Evolutionary conservation across 2,113 vertebrate genomes (phyloP), one percentile per base, ranked within the genome.

Genomic region (Phoxinus phoxinus): DNA sequence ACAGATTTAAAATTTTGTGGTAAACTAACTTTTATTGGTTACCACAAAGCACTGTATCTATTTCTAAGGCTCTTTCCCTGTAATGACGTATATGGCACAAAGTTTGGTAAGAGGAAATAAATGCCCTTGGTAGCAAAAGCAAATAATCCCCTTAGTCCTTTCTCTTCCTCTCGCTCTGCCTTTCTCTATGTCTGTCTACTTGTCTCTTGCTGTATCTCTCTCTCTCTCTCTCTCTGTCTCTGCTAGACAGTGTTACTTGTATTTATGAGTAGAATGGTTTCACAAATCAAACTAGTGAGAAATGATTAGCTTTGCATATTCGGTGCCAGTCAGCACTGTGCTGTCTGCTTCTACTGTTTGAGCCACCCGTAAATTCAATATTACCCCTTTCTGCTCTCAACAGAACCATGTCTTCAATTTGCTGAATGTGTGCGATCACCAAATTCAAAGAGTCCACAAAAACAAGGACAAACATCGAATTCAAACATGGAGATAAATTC

Each of bases 191-290:
- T 80, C 58, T 81, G 17, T 79, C 58, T 79, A 7, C 35, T 23
- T 80, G 25, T 65, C 25, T 67, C 17, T 44, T n/a, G 12, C 41
- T 48, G 13, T 46, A 73, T 11, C 41, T 87, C n/a, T 48, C 46
- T 76, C 74, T 48, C 46, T 76, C 74, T 37, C 41, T 41, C 41
- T 9, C 41, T 48, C 41, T 48, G n/a, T 67, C 61, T 32, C 25
- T 19, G 23, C 87, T 77, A 88, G 92, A 91, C 88, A 89, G 90
- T 90, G 84, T 90, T 88, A 89, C 89, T 92, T 87, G 89, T 92
- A 69, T 92, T 91, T 91, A 92, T 90, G 90, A 90, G 90, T 78
- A 73, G 84, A 92, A 89, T 37, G 51, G 83, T 82, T 63, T 86
- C 32, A 90, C 91, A 91, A 93, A 91, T 94, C 90, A 91, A 65